Percentiles rank a stretch among this genome's conserved stretches.
phyloP scores from a whole-genome alignment of 2,888 invertebrate genomes.

The Pyrrhia umbra region DNA sequence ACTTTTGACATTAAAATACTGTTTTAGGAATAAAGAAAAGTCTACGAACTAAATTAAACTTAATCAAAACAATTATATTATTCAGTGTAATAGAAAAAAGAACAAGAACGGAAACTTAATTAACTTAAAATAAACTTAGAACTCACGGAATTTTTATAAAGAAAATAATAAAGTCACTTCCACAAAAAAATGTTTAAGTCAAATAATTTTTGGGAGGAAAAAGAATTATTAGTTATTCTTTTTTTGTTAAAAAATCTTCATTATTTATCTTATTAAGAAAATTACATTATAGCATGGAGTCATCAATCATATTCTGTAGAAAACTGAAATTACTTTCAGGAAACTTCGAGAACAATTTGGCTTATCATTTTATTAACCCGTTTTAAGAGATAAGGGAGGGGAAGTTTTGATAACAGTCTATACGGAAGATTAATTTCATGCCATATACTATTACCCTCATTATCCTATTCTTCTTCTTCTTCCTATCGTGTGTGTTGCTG shows the following conservation, averaged over 20 bases:
- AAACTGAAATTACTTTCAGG: slow-evolving; percentile 29
- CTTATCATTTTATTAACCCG: slow-evolving; percentile 4
- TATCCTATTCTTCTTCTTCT: no score
- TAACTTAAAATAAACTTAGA: slow-evolving; percentile 9
- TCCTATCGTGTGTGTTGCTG: no score
- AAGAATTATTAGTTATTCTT: neutral
- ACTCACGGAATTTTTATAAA: neutral
- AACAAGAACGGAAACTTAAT: neutral
- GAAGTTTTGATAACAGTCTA: neutral
- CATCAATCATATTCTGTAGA: slow-evolving; percentile 42
- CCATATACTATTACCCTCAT: neutral
- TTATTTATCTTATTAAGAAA: neutral
- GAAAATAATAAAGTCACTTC: slow-evolving; percentile 2
- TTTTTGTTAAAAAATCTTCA: slow-evolving; percentile 14
- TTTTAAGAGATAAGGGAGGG: neutral
- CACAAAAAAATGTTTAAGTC: neutral
- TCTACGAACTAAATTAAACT: neutral
- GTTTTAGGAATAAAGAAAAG: neutral
- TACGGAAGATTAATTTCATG: neutral
- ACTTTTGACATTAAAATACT: neutral
- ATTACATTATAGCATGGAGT: slow-evolving; percentile 2
- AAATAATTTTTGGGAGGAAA: neutral
- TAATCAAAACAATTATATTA: slow-evolving; percentile 9
- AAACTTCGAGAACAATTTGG: slow-evolving; percentile 31
- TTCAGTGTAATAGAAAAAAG: slow-evolving; percentile 3